Evolutionary conservation across 2,888 invertebrate species (phyloP), one percentile per base, ranked within the genome.

Genomic region (Tachina grossa): DNA sequence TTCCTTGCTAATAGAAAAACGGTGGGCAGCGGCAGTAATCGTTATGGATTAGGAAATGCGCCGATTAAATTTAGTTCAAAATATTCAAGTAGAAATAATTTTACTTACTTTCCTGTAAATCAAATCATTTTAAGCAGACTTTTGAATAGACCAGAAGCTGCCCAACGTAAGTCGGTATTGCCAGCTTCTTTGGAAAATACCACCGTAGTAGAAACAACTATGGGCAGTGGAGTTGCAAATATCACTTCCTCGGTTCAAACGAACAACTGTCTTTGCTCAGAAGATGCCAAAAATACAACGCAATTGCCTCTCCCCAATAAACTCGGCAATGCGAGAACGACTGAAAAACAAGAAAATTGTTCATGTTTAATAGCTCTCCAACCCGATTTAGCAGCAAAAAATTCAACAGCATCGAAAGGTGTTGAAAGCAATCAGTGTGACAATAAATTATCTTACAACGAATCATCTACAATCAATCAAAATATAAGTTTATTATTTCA

Each of bases 401-500:
- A 1, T 10, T 9, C 22, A 53, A 41, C 19, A 5, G 19, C 14
- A 8, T 2, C 16, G 1, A 13, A 19, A 1, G 0, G 16, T 6
- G 3, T 31, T 13, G 13, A 47, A 13, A 43, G 9, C 13, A 55
- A 6, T 55, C 6, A 14, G 19, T 2, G 14, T 16, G 11, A 49
- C 5, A 47, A 19, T 10, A 51, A 45, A 6, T 9, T 47, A 16
- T 39, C 16, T 9, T 9, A 19, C 6, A 13, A 22, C 14, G 41
- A 22, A 9, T 8, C 11, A 1, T 2, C 41, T 8, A 31, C 16
- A 14, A 13, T 10, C 1, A 51, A 78, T 14, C 51, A 71, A 45
- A 45, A 63, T 45, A 45, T 79, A 19, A 69, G 53, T 63, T 45
- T 22, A 45, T 53, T 78, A 61, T 45, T 79, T 19, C 53, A 45